Conservation (phyloP, 1,140 invertebrate species). For the Drosophila sproati region DNA sequence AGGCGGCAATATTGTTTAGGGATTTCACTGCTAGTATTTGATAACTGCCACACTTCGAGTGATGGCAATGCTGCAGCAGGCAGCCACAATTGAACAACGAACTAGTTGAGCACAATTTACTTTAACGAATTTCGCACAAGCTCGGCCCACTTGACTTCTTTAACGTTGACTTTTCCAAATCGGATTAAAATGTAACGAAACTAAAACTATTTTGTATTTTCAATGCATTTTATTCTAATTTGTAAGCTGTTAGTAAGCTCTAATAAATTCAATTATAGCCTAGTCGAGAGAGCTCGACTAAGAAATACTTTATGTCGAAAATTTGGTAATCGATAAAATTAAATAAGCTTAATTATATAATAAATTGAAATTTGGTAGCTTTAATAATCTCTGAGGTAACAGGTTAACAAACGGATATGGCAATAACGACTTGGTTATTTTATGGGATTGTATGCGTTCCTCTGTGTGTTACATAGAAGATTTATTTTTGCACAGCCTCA, state of each 20-base stretch:
- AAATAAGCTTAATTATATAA: too few species aligned
- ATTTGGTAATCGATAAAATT: too few species aligned
- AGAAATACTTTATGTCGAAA: too few species aligned
- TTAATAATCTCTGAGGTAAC: too few species aligned
- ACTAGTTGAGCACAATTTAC: background rate
- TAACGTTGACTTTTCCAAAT: background rate
- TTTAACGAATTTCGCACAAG: conserved; percentile 10
- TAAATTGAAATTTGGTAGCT: too few species aligned
- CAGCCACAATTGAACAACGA: conserved; percentile 5
- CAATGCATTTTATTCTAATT: background rate
- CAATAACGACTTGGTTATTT: too few species aligned
- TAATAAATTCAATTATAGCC: background rate
- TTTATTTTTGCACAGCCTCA: too few species aligned
- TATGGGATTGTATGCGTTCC: too few species aligned
- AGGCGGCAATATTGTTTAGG: conserved; percentile 66
- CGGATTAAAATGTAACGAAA: background rate
- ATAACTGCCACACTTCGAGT: conserved; percentile 16
- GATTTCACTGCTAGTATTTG: conserved; percentile 43
- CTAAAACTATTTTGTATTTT: conserved; percentile 2
- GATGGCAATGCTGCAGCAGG: conserved; percentile 3
- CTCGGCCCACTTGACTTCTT: background rate
- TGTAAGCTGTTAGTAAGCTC: background rate
- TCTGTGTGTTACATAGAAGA: too few species aligned
- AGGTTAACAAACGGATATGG: too few species aligned
- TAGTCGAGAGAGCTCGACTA: too few species aligned